Base-by-base conservation (phyloP, 2,888 invertebrate species). In the Tetropium fuscum region DNA sequence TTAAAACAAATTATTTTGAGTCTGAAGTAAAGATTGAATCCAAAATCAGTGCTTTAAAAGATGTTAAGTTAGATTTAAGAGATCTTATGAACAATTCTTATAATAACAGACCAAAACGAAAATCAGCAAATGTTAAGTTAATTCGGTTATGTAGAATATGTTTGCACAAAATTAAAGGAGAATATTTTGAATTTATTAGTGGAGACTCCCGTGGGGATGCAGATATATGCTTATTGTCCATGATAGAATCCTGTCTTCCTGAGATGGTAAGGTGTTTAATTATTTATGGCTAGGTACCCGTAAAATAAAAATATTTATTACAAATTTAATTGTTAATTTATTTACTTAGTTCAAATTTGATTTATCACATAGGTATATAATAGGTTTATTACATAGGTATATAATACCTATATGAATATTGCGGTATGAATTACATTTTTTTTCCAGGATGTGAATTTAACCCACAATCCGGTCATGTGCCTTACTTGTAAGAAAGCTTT, bases 1-100 rank as follows among this genome's bases (percentile, higher is more conserved):
- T 47, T 19, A 47, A 47, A 34, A 34, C 47, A 6, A 47, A 47
- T 13, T 47, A 19, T 32, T 47, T 47, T 19, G 47, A 47, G 19
- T 18, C 32, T 3, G 34, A 47, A 7, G 34, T 34, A 10, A 32
- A 19, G 13, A 34, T 47, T 32, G 47, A 47, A 10, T 15, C 47
- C 5, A 32, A 34, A 16, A 20, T 47, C n/a, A 6, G 3, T 10
- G 4, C 10, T 8, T 0, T 22, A 13, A 22, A 30, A 3, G 11
- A 34, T 20, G 11, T 32, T 1, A 47, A 47, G 10, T 47, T 34
- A 34, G 19, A 47, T 19, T 47, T 47, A 6, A 32, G 3, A 19
- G 34, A 47, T 22, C 20, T 34, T 34, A 34, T 41, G 19, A 41
- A 7, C 3, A 43, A 13, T 22, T 3, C 2, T 4, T 25, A 13